These are phyloP conservation scores for Hirtodrosophila histrioides DNA, from an alignment of 2,888 invertebrate genomes.

Conservation along the genomic window DNA sequence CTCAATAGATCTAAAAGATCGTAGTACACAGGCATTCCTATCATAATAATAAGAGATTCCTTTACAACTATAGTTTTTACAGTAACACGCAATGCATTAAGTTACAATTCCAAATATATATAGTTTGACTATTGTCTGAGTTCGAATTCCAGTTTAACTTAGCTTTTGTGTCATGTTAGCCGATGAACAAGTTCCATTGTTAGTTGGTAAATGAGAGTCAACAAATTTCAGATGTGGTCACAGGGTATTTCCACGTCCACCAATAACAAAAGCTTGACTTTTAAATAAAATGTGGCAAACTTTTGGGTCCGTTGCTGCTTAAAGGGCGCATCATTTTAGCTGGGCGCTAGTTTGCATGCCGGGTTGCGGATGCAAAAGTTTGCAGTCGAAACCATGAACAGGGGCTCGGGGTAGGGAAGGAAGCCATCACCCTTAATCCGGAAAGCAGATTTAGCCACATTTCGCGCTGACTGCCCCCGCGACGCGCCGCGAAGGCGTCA, in stretches of 20 bases:
- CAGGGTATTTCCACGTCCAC: constrained; percentile 15
- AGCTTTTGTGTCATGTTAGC: too few species aligned
- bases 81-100: too few species aligned
- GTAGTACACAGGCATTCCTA: too few species aligned
- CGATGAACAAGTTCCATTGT: too few species aligned
- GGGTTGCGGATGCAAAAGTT: constrained; percentile 44
- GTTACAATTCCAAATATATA: too few species aligned
- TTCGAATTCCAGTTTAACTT: too few species aligned
- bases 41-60: too few species aligned
- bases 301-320: constrained; percentile 35
- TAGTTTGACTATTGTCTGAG: too few species aligned
- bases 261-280: background rate
- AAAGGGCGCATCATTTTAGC: constrained; percentile 59
- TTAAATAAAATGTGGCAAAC: constrained; percentile 17
- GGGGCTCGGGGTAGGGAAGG: background rate
- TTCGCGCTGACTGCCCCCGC: constrained; percentile 62
- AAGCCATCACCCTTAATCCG: constrained; percentile 49
- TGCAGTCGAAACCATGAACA: constrained; percentile 45
- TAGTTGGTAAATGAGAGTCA: too few species aligned
- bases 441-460: constrained; percentile 75
- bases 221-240: too few species aligned
- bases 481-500: constrained; percentile 45
- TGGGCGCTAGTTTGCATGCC: constrained; percentile 36
- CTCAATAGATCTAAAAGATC: too few species aligned
- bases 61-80: too few species aligned